Conservation (phyloP, 2,888 invertebrate genomes). For the Holacanthella duospinosa region DNA sequence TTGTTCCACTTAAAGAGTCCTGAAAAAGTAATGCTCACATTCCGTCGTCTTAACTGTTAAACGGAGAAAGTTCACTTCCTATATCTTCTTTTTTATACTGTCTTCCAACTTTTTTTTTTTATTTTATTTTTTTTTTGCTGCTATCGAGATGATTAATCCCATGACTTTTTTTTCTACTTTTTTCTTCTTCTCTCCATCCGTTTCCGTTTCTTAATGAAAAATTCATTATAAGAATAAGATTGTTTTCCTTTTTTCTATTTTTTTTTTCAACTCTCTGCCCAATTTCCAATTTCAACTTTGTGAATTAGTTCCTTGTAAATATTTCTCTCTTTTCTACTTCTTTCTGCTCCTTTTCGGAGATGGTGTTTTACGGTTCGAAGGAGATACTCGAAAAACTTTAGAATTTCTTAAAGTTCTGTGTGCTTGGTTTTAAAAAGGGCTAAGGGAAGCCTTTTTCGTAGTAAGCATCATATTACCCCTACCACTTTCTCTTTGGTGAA, state of each 20-base stretch:
- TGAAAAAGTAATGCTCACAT: constrained; percentile 1
- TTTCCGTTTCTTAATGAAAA: constrained; percentile 1
- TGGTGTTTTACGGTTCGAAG: no score
- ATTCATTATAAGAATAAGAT: not conserved
- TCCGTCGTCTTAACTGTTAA: constrained; percentile 5
- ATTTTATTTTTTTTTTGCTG: not conserved
- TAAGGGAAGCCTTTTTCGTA: no score
- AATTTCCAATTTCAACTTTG: not conserved
- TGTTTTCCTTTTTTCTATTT: not conserved
- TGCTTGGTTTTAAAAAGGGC: no score
- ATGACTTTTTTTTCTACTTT: constrained; percentile 3
- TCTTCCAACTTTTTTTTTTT: not conserved
- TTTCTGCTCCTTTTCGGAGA: not conserved
- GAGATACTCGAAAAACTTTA: no score
- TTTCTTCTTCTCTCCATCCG: not conserved
- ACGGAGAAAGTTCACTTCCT: not conserved
- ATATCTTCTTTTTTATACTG: not conserved
- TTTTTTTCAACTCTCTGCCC: not conserved
- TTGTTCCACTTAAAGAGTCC: not conserved
- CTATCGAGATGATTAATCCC: constrained; percentile 9
- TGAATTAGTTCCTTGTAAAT: not conserved
- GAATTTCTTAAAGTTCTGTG: no score
- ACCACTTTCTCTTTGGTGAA: no score
- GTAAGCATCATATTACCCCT: no score
- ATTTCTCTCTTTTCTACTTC: not conserved